phyloP scores from a whole-genome alignment of 2,797 vertebrate species.

The Sarcophilus harrisii region DNA sequence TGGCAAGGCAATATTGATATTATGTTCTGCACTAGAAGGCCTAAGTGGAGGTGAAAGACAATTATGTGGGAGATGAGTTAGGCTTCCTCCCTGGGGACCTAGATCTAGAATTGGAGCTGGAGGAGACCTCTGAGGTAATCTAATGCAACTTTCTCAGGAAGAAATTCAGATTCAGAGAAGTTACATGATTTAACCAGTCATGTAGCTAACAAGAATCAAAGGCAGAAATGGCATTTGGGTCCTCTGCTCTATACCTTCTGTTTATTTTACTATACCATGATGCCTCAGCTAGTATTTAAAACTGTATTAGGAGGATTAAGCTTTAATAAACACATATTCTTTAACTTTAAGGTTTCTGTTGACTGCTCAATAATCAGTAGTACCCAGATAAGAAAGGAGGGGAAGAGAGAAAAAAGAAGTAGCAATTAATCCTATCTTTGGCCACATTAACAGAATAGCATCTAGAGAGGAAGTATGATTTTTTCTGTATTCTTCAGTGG shows the following conservation, averaged over 20 bases:
- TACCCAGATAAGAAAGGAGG: background rate
- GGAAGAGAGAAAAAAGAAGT: background rate
- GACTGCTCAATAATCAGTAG: background rate
- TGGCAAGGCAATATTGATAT: background rate
- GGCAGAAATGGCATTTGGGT: background rate
- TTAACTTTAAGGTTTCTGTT: background rate
- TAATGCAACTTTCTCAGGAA: background rate
- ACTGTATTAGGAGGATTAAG: background rate
- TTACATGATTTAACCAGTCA: background rate
- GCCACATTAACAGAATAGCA: background rate
- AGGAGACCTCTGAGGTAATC: background rate
- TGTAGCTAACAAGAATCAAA: background rate
- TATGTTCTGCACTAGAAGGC: background rate
- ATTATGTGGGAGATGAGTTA: background rate
- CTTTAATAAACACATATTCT: background rate
- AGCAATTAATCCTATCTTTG: background rate
- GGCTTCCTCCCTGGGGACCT: background rate
- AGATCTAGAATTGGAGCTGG: background rate
- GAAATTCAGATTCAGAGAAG: slow-evolving; percentile 12
- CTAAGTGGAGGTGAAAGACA: background rate
- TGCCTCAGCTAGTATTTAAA: background rate
- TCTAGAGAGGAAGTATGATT: background rate
- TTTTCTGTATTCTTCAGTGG: background rate
- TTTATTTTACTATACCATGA: background rate
- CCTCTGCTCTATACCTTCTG: background rate